Evolutionary conservation across 35 echinoderm and acorn worm species (phyloP).

Genomic region (Diadema setosum): DNA sequence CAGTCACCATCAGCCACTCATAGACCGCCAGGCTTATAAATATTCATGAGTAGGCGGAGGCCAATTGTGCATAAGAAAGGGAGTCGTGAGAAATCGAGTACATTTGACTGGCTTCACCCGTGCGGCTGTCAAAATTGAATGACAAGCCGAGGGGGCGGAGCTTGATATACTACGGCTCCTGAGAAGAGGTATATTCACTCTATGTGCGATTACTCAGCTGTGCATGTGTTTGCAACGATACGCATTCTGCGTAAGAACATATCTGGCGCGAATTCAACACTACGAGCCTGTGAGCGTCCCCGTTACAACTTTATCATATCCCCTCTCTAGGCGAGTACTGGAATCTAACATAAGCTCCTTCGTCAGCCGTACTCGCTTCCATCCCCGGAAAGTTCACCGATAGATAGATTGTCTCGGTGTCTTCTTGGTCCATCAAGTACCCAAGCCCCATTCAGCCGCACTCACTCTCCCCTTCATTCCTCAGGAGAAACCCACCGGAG

Average conservation of each 20-base stretch:
- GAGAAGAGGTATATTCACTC: background rate
- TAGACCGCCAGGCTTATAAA: background rate
- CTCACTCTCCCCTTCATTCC: no score
- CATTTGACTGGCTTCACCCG: background rate
- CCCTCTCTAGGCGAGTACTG: no score
- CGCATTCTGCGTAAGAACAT: background rate
- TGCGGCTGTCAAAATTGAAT: background rate
- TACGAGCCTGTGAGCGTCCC: no score
- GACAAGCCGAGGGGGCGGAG: background rate
- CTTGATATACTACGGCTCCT: background rate
- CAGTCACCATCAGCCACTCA: background rate
- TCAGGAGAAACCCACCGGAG: no score
- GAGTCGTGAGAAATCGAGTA: no score
- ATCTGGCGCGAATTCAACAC: background rate
- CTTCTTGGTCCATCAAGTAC: no score
- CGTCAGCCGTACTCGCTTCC: no score
- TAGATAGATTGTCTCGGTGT: no score
- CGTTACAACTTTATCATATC: no score
- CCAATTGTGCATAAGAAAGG: background rate
- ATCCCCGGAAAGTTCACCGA: no score
- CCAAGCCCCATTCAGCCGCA: no score
- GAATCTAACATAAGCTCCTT: no score
- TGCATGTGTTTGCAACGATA: background rate
- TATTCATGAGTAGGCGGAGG: background rate
- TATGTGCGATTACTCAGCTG: conserved; percentile 1